Conservation (phyloP, 1,140 invertebrate genomes). For the Drosophila auraria region DNA sequence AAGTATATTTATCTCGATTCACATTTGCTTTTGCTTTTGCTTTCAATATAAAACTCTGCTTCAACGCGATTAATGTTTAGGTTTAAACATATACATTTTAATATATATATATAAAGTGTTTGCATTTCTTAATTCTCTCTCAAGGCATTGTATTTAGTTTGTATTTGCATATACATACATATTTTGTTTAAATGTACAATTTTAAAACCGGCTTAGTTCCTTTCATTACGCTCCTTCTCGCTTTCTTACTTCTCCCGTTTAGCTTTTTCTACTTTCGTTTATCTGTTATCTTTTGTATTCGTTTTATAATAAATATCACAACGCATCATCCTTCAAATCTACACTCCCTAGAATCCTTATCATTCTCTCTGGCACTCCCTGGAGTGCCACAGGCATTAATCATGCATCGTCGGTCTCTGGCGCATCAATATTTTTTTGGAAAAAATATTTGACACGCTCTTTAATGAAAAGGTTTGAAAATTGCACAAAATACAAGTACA, state of each 20-base stretch:
- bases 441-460: conserved; percentile 77
- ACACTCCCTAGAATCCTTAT: conserved; percentile 43
- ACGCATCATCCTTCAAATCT: conserved; percentile 77
- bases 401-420: conserved; percentile 37
- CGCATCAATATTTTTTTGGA: conserved; percentile 68
- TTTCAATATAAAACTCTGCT: conserved; percentile 51
- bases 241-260: conserved; percentile 38
- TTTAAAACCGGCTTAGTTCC: conserved; percentile 82
- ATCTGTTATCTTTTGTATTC: conserved; percentile 55
- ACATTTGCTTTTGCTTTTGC: conserved; percentile 56
- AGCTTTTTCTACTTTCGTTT: conserved; percentile 40
- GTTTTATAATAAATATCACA: conserved; percentile 85
- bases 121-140: conserved; percentile 73
- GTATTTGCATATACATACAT: conserved; percentile 39
- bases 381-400: conserved; percentile 50
- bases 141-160: conserved; percentile 77
- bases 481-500: conserved; percentile 77
- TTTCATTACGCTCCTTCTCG: conserved; percentile 69
- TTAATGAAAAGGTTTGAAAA: conserved; percentile 79
- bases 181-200: conserved; percentile 76
- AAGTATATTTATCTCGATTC: conserved; percentile 54
- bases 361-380: conserved; percentile 20
- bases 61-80: conserved; percentile 51
- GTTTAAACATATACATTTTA: conserved; percentile 56
- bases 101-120: conserved; percentile 60